Base-by-base conservation (phyloP, 2,888 invertebrate species). In the Desoria tigrina region DNA sequence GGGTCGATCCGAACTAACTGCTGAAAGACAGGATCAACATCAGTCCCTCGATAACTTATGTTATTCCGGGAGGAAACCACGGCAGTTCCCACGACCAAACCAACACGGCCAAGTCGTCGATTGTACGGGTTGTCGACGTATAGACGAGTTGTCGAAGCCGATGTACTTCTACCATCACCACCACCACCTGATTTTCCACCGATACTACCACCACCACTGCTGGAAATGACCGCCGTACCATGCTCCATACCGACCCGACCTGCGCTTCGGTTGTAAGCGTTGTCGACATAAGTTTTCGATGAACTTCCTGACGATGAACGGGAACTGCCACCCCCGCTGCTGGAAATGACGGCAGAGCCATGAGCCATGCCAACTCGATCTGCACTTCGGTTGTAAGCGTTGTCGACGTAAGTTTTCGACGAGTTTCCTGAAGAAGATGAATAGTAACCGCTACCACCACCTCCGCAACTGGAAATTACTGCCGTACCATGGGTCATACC, bases 101-200 rank as follows among this genome's bases (percentile, higher is more conserved):
- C 63, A 18, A 63, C 63, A 18, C 63, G 55, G 16, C 63, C 63
- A 7, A 28, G 14, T 16, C 28, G 21, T 14, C 63, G 24, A 49
- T 63, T 63, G 28, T 42, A 45, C 14, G 63, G 24, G 23, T 63
- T 63, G 21, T 63, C 63, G 11, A 63, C 63, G 32, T 63, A 63
- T 16, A 11, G 42, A 18, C 42, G 6, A 11, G 6, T 39, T 21
- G 37, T 39, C 9, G 39, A 39, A 6, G 7, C n/a, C 3, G 28
- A 32, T n/a, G n/a, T n/a, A n/a, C n/a, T n/a, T n/a, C n/a, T n/a
- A n/a, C n/a, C n/a, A n/a, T n/a, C n/a, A n/a, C n/a, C n/a, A n/a
- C n/a, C n/a, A n/a, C n/a, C n/a, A n/a, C n/a, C n/a, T 56, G 7
- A n/a, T 2, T 37, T 37, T 11, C 37, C 28, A n/a, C 37, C 28